Conservation (phyloP, 2,888 invertebrate genomes). For the Pycnomerus fuliginosus region DNA sequence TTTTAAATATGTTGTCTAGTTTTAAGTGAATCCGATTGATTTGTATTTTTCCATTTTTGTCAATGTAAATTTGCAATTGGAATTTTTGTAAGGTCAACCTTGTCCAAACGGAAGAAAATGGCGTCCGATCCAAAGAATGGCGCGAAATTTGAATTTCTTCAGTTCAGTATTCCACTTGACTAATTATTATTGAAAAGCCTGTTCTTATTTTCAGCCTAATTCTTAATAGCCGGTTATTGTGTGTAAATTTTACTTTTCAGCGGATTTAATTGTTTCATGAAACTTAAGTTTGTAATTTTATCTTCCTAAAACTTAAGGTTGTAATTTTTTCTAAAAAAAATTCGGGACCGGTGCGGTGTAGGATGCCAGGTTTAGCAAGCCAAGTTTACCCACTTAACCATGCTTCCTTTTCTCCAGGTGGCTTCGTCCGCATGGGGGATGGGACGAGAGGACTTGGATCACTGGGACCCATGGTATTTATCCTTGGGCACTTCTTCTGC, state of each 20-base stretch:
- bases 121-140: conserved; percentile 34
- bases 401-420: conserved; percentile 60
- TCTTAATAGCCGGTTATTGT: conserved; percentile 15
- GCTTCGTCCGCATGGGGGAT: conserved; percentile 48
- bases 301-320: not conserved
- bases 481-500: conserved; percentile 56
- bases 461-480: conserved; percentile 58
- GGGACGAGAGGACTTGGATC: conserved; percentile 36
- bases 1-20: conserved; percentile 29
- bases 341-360: conserved; percentile 48
- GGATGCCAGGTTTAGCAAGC: conserved; percentile 52
- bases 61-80: conserved; percentile 14
- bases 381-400: conserved; percentile 54
- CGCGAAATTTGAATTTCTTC: conserved; percentile 40
- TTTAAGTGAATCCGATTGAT: conserved; percentile 33
- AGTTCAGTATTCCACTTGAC: conserved; percentile 10
- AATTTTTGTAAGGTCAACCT: conserved; percentile 21
- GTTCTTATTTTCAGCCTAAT: conserved; percentile 30
- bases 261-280: conserved; percentile 5
- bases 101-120: conserved; percentile 34
- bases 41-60: conserved; percentile 31
- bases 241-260: conserved; percentile 33
- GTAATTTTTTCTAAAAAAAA: conserved; percentile 28
- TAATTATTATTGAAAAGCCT: conserved; percentile 20
- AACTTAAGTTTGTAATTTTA: not conserved